Evolutionary conservation across 1,140 invertebrate genomes (phyloP), one percentile per base, ranked within the genome.

Genomic region (Drosophila athabasca): DNA sequence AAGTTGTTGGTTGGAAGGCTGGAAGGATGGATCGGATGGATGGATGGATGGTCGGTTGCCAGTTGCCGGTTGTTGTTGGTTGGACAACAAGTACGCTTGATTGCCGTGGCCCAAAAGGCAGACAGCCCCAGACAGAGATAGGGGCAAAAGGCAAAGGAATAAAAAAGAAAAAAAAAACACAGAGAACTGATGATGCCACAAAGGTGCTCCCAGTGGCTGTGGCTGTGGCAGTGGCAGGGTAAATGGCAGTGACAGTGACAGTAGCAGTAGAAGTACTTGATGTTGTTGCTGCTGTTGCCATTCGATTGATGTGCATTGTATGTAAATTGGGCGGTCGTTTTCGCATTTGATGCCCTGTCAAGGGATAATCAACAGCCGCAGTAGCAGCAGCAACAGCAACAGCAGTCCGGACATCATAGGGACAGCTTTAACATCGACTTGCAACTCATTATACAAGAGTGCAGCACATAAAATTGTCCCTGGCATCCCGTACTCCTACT

Each of bases 241-340:
- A 58, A 62, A 71, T 35, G 29, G 29, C 29, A 29, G 29, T 29
- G 29, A 6, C 31, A 26, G 24, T 26, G 24, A 26, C 24, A 26
- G 24, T 26, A 26, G 24, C 24, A 26, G 24, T 26, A 26, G 24
- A 62, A 70, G 75, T 55, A 70, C 64, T 52, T 62, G 68, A 53
- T 73, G 68, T 62, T 48, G 54, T 44, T 62, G 31, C 8, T 31
- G 73, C 52, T 67, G 77, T 57, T 81, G 74, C 61, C 65, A 50
- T 79, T 78, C 62, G 78, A 87, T 87, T 87, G 83, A 87, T 88
- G 83, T 77, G 76, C 84, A 88, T 88, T 88, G 84, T 88, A 88
- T 88, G 84, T 88, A 88, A 88, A 88, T 88, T 88, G 84, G 84
- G 73, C 84, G 84, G 84, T 84, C 83, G 83, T 83, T 88, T 88